Conservation (phyloP, 2,888 invertebrate genomes). For the Actias luna region DNA sequence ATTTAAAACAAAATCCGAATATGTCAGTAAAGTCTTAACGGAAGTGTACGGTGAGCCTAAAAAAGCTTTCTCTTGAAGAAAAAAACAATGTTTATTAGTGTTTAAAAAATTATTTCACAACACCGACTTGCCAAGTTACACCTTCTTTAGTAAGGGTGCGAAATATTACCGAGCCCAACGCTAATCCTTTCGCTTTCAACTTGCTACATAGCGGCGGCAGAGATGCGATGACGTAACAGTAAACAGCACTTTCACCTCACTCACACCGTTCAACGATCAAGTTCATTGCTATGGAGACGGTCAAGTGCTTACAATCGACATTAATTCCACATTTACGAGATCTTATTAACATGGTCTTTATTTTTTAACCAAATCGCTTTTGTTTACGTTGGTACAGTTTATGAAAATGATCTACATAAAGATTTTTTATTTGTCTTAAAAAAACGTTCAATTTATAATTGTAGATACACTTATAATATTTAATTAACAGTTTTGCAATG, state of each 20-base stretch:
- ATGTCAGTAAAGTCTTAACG: no score
- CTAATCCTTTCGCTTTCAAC: constrained; percentile 25
- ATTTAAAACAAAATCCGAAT: no score
- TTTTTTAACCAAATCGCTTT: not conserved
- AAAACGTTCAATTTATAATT: no score
- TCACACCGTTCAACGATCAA: constrained; percentile 30
- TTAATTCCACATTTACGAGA: not conserved
- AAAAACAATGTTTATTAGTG: not conserved
- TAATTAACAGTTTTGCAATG: no score
- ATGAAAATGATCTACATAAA: no score
- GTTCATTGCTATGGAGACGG: constrained; percentile 30
- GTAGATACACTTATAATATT: no score
- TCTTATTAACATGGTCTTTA: not conserved
- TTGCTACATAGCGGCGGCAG: constrained; percentile 23
- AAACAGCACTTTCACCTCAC: constrained; percentile 44
- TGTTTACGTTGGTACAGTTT: no score
- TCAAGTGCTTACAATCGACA: not conserved
- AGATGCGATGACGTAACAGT: constrained; percentile 28
- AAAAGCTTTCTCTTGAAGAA: no score
- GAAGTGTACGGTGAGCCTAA: no score
- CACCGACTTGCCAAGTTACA: not conserved
- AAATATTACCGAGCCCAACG: constrained; percentile 7
- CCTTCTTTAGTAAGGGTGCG: not conserved
- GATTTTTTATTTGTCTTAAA: no score
- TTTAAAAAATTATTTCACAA: not conserved